Conservation (phyloP, 2,888 invertebrate species). For the Caenorhabditis afra region DNA sequence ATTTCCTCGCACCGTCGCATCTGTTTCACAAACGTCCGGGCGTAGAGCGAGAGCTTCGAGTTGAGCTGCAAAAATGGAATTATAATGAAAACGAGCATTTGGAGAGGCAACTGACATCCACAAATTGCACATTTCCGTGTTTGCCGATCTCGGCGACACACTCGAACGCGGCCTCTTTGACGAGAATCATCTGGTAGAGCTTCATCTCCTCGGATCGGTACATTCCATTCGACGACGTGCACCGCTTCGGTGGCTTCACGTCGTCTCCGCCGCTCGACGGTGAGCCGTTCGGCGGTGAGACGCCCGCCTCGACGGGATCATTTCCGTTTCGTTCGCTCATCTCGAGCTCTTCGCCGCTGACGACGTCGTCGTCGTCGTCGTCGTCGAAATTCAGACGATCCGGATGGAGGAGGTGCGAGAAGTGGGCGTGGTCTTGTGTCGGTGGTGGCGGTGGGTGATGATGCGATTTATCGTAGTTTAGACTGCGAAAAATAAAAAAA, state of each 20-base stretch:
- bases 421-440: too few species aligned
- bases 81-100: too few species aligned
- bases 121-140: constrained; percentile 71
- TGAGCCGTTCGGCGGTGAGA: too few species aligned
- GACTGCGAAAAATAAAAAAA: constrained; percentile 22
- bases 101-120: constrained; percentile 68
- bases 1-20: constrained; percentile 97
- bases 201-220: constrained; percentile 71
- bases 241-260: neutral
- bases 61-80: constrained; percentile 93
- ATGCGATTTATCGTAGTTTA: constrained; percentile 7
- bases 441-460: neutral
- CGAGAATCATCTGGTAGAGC: constrained; percentile 73
- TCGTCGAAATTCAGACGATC: constrained; percentile 12
- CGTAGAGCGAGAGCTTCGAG: constrained; percentile 96
- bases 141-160: constrained; percentile 75
- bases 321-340: too few species aligned
- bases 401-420: too few species aligned
- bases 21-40: constrained; percentile 97
- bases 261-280: neutral
- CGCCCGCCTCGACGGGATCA: too few species aligned
- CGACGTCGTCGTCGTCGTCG: neutral
- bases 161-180: constrained; percentile 74
- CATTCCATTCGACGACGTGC: constrained; percentile 3
- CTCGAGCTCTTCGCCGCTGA: too few species aligned